Conservation (phyloP, 2,888 invertebrate genomes). For the Tortricodes alternella region DNA sequence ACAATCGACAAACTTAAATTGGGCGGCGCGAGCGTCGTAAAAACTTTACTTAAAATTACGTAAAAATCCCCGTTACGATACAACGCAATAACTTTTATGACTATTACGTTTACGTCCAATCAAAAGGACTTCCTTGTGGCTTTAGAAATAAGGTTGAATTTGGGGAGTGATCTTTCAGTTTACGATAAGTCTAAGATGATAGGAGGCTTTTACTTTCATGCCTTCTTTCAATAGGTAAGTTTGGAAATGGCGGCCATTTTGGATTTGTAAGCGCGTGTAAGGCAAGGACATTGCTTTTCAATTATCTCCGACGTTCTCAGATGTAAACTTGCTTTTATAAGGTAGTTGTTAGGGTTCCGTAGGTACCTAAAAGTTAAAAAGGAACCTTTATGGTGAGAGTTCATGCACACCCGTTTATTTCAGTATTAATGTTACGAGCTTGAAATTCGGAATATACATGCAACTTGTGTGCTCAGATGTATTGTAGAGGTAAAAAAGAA, state of each 20-base stretch:
- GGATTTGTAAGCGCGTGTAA: background rate
- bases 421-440: no score
- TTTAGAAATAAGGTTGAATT: background rate
- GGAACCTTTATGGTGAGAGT: no score
- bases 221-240: constrained; percentile 24
- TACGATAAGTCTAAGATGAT: constrained; percentile 19
- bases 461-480: no score
- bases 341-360: no score
- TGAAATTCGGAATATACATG: no score
- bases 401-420: no score
- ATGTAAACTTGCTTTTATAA: background rate
- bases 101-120: constrained; percentile 38
- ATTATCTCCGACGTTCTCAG: background rate
- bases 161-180: background rate
- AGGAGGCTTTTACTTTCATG: constrained; percentile 25
- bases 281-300: background rate
- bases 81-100: constrained; percentile 51
- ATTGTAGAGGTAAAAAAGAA: no score
- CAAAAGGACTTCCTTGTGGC: constrained; percentile 2
- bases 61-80: constrained; percentile 59
- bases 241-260: constrained; percentile 9
- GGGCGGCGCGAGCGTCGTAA: constrained; percentile 35
- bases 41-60: constrained; percentile 55
- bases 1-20: constrained; percentile 28
- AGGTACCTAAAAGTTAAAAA: no score